Conservation (phyloP, 2,797 vertebrate species). For the Cryptoblepharus egeriae region DNA sequence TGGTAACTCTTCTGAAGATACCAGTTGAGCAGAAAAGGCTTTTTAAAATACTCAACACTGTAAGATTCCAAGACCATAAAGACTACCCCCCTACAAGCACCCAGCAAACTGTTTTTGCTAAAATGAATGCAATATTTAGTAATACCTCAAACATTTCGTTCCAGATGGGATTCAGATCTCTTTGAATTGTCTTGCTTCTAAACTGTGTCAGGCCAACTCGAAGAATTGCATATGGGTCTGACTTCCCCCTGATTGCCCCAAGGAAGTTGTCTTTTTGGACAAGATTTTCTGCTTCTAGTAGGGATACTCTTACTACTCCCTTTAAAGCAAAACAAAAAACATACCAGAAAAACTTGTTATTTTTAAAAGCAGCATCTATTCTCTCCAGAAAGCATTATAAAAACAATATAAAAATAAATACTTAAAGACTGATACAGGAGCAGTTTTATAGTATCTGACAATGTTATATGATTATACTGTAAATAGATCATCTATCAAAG, state of each 20-base stretch:
- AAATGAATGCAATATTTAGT: not conserved
- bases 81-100: not conserved
- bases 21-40: not conserved
- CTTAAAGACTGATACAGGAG: not conserved
- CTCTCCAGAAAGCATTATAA: not conserved
- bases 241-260: constrained; percentile 91
- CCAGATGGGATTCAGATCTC: constrained; percentile 89
- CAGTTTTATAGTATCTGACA: not conserved
- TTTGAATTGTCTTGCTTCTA: constrained; percentile 88
- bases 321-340: constrained; percentile 57
- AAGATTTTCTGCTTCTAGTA: constrained; percentile 88
- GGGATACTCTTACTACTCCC: constrained; percentile 90
- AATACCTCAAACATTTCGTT: constrained; percentile 92
- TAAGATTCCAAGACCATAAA: not conserved
- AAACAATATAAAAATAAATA: not conserved
- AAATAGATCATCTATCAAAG: not conserved
- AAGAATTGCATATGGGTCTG: constrained; percentile 90
- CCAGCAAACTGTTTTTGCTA: not conserved
- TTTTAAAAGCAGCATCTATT: too few relatives aligned
- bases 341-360: too few relatives aligned
- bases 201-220: constrained; percentile 82
- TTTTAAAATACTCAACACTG: not conserved
- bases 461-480: too few relatives aligned
- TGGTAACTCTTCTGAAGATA: not conserved
- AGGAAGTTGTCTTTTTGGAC: constrained; percentile 90